Base-by-base conservation (phyloP, 2,113 vertebrate genomes). In the Callithrix jacchus region DNA sequence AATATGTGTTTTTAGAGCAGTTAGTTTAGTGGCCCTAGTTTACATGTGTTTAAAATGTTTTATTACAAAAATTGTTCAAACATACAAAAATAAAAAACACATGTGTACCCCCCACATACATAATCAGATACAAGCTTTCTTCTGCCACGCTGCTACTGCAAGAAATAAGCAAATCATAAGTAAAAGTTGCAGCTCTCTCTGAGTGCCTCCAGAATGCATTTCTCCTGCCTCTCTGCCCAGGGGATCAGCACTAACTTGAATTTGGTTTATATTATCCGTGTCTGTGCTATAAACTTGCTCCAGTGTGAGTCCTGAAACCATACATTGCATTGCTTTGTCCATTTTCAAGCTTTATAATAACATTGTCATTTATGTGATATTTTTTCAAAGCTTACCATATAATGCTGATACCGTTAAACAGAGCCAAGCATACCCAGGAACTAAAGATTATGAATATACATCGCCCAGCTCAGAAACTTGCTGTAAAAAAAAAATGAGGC, bases 151-250 rank as follows among this genome's bases (percentile, higher is more conserved):
- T 58, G 9, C 37, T 1, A 8, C 14, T 0, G 2, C 27, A 2
- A 18, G 52, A 42, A 42, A 11, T 1, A 13, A n/a, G 18, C 12
- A 13, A 11, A 2, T 23, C 10, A 0, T 0, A 1, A 23, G 52
- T 58, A 6, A 3, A 3, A 27, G 42, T 2, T 2, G 0, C 12
- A 10, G 21, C 37, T 21, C 16, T 23, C 32, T 23, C 2, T 1
- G 5, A 5, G 4, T 18, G 20, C 12, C 21, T 40, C 89, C 49
- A 7, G 6, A 1, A 0, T 14, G 0, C 25, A 10, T 6, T 30
- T 2, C 27, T 40, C 17, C 89, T 6, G 25, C 4, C 42, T 70
- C 17, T 3, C 10, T 16, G 14, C 7, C 76, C 4, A 0, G 91
- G 68, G 6, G 4, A 8, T 18, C 7, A 1, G 7, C 20, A 2